phyloP scores from a whole-genome alignment of 2,113 vertebrate genomes.

The Anhinga anhinga region DNA sequence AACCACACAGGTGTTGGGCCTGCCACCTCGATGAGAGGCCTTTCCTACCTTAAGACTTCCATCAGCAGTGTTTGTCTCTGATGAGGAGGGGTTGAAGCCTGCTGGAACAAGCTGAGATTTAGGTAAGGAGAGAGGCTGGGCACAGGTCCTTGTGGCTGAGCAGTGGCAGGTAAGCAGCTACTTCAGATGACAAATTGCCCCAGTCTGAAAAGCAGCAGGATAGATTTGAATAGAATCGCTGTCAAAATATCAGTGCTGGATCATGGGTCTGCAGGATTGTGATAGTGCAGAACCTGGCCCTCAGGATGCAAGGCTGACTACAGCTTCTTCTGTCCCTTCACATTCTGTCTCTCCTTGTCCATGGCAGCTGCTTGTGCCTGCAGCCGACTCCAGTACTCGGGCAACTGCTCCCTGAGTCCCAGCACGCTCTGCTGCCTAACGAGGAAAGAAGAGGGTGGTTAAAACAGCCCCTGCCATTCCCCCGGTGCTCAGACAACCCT shows the following conservation, averaged over 20 bases:
- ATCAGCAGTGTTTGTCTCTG: background rate
- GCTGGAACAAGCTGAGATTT: background rate
- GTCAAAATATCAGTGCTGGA: background rate
- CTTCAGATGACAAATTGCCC: background rate
- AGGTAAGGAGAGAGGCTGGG: background rate
- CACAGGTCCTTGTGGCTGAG: background rate
- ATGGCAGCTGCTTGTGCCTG: slow-evolving; percentile 1
- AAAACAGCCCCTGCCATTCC: background rate
- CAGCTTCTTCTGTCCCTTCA: background rate
- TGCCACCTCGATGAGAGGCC: background rate
- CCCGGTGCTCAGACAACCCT: background rate
- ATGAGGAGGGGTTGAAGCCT: background rate
- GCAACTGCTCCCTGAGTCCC: background rate
- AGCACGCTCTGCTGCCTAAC: background rate
- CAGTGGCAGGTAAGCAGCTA: background rate
- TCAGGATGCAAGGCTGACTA: background rate
- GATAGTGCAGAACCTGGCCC: background rate
- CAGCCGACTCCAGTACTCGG: slow-evolving; percentile 40
- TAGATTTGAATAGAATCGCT: background rate
- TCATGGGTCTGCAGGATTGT: background rate
- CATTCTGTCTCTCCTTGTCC: background rate
- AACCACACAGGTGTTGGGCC: background rate
- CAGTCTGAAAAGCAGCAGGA: background rate
- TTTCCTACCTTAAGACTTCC: background rate
- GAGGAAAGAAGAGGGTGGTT: background rate